Conservation (phyloP, 2,797 vertebrate species). For the Stomatorhinus walkeri region DNA sequence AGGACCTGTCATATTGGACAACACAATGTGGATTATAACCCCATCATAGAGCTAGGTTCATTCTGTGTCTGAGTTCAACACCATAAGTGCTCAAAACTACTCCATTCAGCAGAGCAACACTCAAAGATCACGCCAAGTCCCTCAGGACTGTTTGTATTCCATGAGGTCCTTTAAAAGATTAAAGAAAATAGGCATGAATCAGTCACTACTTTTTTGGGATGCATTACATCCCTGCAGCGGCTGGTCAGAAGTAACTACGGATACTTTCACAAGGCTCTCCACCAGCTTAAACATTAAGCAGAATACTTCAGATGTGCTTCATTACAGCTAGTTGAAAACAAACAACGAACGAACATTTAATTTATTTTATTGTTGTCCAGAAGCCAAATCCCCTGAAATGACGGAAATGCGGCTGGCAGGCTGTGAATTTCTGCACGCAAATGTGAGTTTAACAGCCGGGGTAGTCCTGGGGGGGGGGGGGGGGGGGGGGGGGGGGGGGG, state of each 20-base stretch:
- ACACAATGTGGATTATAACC: not conserved
- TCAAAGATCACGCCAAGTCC: not conserved
- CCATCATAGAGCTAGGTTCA: not conserved
- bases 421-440: slow-evolving; percentile 5
- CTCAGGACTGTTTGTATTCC: not conserved
- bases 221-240: not conserved
- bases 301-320: not conserved
- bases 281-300: not conserved
- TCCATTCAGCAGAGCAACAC: not conserved
- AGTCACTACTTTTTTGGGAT: not conserved
- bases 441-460: not conserved
- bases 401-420: not conserved
- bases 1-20: not conserved
- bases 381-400: not conserved
- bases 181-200: not conserved
- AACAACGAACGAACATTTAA: not conserved
- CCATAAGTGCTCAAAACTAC: not conserved
- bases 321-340: not conserved
- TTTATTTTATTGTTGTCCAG: not conserved
- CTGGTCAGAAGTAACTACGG: not conserved
- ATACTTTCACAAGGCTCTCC: not conserved
- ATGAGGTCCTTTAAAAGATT: not conserved
- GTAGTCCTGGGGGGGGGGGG: too few species aligned
- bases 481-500: too few species aligned
- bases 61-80: not conserved